These are phyloP conservation scores for Conus betulinus DNA, from an alignment of 1,140 invertebrate genomes.

Conservation along the genomic window DNA sequence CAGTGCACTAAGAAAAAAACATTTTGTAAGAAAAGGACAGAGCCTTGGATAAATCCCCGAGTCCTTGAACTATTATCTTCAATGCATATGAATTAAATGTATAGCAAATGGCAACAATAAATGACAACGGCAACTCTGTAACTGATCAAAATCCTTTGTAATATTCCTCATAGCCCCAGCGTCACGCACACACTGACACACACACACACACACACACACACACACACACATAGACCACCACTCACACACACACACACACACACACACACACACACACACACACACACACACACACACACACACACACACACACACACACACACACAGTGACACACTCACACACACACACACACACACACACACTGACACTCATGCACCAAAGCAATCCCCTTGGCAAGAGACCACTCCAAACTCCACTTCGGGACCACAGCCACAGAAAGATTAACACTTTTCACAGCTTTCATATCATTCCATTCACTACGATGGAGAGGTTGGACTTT, in stretches of 20 bases:
- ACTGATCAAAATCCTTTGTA: no score
- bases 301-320: neutral
- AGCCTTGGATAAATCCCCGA: no score
- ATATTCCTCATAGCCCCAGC: no score
- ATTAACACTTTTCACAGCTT: neutral
- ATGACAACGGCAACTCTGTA: no score
- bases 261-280: neutral
- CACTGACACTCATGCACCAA: conserved; percentile 9
- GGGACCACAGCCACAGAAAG: neutral
- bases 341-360: conserved; percentile 21
- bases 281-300: neutral
- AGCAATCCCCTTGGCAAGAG: neutral
- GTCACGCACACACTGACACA: neutral
- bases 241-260: neutral
- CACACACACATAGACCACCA: neutral
- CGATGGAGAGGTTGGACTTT: neutral
- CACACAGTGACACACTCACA: conserved; percentile 12
- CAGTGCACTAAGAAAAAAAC: no score
- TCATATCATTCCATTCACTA: neutral
- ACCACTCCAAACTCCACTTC: neutral
- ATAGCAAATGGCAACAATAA: no score
- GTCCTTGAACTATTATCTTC: no score
- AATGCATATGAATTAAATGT: no score
- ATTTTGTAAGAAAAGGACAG: no score
- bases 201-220: neutral